These are phyloP conservation scores for Mesembrinibis cayennensis DNA, from an alignment of 2,113 vertebrate species.

Conservation along the genomic window DNA sequence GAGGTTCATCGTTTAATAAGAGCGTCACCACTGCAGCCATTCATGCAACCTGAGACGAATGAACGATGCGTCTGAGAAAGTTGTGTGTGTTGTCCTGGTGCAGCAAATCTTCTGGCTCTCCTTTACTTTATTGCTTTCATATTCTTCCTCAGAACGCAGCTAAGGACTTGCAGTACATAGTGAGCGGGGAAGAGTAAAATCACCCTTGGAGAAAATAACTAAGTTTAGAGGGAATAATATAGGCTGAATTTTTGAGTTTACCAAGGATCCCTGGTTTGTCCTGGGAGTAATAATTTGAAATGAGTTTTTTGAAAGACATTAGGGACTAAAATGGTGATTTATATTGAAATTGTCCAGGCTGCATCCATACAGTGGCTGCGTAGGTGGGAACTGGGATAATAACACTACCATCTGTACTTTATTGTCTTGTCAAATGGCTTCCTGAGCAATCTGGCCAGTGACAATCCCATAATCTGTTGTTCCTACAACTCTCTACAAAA, in stretches of 20 bases:
- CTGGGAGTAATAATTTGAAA: not conserved
- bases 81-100: not conserved
- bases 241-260: not conserved
- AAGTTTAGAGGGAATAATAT: not conserved
- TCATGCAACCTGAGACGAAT: not conserved
- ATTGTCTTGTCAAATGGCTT: not conserved
- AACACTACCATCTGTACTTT: not conserved
- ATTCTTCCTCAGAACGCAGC: not conserved
- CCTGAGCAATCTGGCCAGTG: not conserved
- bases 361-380: not conserved
- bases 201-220: not conserved
- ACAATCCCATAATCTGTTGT: conserved; percentile 14
- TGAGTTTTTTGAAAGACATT: not conserved
- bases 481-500: not conserved
- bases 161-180: not conserved
- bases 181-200: not conserved
- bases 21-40: not conserved
- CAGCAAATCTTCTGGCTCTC: not conserved
- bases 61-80: not conserved
- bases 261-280: not conserved
- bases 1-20: not conserved
- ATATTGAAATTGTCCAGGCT: not conserved
- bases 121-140: not conserved
- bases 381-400: not conserved
- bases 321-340: not conserved